These are phyloP conservation scores for Opisthocomus hoazin DNA, from an alignment of 2,113 vertebrate genomes.

Conservation along the genomic window DNA sequence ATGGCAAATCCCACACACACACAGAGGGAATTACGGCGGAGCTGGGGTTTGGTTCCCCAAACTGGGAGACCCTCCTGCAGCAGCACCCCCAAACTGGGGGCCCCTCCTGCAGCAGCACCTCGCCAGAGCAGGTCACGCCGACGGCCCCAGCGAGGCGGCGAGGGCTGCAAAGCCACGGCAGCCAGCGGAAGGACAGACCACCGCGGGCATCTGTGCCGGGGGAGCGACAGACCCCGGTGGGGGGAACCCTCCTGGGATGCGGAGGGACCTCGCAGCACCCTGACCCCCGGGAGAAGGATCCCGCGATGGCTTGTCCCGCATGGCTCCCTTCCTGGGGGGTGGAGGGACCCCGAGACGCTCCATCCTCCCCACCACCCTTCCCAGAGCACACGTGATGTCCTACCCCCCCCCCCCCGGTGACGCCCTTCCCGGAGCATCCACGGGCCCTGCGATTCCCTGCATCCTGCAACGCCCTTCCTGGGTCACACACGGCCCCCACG, in stretches of 20 bases:
- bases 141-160: fast-evolving
- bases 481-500: background rate
- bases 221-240: background rate
- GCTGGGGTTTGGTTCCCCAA: background rate
- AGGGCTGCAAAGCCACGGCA: background rate
- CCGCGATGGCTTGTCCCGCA: fast-evolving
- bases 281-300: background rate
- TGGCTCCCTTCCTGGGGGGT: fast-evolving
- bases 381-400: background rate
- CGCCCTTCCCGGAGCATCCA: background rate
- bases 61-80: background rate
- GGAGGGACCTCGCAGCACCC: fast-evolving
- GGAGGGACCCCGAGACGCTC: background rate
- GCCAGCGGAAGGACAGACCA: background rate
- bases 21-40: background rate
- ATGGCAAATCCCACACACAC: fast-evolving
- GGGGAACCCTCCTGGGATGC: background rate
- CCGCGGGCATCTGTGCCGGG: fast-evolving
- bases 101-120: background rate
- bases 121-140: background rate
- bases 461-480: background rate
- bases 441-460: fast-evolving
- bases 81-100: background rate
- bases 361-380: background rate
- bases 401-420: fast-evolving